Evolutionary conservation across 2,797 vertebrate species (phyloP).

Genomic region (Pseudomugil tenellus): DNA sequence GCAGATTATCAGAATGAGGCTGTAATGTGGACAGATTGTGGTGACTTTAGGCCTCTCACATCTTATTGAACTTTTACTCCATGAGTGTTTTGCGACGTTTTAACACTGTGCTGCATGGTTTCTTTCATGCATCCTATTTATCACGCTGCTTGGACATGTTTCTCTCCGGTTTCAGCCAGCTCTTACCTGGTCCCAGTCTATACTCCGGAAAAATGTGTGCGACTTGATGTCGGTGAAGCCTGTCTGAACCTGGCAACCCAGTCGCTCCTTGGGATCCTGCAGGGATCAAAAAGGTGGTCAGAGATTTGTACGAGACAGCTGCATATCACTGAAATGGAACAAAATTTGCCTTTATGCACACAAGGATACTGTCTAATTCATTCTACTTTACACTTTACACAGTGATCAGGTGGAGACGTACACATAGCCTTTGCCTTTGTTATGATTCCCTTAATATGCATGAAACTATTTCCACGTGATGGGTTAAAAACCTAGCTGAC

Average conservation of each 20-base stretch:
- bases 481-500: background rate
- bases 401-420: background rate
- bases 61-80: no score
- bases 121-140: no score
- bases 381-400: background rate
- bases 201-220: constrained; percentile 97
- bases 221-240: constrained; percentile 97
- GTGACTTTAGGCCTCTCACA: no score
- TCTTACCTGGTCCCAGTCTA: constrained; percentile 98
- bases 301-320: constrained; percentile 7
- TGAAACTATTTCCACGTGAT: background rate
- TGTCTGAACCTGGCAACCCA: constrained; percentile 94
- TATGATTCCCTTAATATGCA: background rate
- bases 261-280: constrained; percentile 97
- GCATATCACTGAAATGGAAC: background rate
- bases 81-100: no score
- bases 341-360: background rate
- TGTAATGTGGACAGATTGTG: background rate
- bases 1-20: background rate
- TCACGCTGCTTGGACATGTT: no score
- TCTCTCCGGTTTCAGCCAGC: no score
- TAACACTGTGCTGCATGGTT: no score
- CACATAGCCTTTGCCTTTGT: background rate
- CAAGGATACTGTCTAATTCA: background rate
- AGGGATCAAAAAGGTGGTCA: constrained; percentile 53